phyloP scores from a whole-genome alignment of 2,797 vertebrate species.

The Anguilla megastoma region DNA sequence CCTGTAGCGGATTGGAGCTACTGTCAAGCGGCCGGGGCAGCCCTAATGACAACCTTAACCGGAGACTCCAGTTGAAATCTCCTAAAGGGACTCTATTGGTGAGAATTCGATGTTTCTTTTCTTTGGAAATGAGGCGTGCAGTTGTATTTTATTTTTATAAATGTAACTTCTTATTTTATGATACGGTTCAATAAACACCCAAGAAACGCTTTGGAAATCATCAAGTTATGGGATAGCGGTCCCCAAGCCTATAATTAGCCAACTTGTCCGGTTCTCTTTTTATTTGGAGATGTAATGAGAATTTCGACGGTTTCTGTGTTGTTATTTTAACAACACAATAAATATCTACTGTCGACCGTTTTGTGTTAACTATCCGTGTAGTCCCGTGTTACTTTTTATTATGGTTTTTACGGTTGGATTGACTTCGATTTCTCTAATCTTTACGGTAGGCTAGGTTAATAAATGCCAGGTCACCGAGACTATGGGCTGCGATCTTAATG shows the following conservation, averaged over 20 bases:
- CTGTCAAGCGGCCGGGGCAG: background rate
- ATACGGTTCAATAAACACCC: background rate
- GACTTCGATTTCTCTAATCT: conserved; percentile 10
- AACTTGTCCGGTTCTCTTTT: conserved; percentile 17
- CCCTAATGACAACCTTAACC: background rate
- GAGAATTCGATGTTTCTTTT: conserved; percentile 18
- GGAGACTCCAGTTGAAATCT: conserved; percentile 2
- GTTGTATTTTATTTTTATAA: background rate
- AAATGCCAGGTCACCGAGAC: background rate
- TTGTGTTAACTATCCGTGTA: background rate
- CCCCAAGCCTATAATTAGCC: conserved; percentile 24
- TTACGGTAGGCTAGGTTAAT: background rate
- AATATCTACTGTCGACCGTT: background rate
- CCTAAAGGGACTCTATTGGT: background rate
- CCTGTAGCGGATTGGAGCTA: conserved; percentile 12
- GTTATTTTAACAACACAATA: background rate
- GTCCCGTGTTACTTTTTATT: background rate
- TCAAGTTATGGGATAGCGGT: conserved; percentile 10
- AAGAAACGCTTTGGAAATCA: conserved; percentile 1
- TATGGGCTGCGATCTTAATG: background rate
- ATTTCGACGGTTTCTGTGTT: conserved; percentile 10
- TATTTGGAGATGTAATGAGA: background rate
- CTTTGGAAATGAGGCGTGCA: background rate
- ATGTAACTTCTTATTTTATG: background rate
- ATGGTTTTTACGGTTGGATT: background rate